phyloP scores from a whole-genome alignment of 2,797 vertebrate species.

The Chiroxiphia lanceolata region DNA sequence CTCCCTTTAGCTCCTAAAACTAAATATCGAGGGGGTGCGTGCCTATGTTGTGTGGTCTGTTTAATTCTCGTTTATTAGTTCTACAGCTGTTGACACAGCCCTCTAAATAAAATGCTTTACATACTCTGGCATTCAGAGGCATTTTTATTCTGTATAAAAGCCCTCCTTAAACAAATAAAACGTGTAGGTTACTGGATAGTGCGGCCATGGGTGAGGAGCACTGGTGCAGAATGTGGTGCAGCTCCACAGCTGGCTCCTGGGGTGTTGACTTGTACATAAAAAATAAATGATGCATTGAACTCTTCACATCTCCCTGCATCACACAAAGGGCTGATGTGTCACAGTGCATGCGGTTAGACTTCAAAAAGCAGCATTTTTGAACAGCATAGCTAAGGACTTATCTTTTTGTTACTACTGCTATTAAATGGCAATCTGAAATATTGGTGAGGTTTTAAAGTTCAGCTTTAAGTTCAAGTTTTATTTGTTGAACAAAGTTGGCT shows the following conservation, averaged over 20 bases:
- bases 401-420: not conserved
- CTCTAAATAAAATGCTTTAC: not conserved
- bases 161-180: not conserved
- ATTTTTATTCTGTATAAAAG: not conserved
- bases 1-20: not conserved
- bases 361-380: not conserved
- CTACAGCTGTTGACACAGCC: not conserved
- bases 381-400: not conserved
- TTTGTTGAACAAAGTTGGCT: not conserved
- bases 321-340: not conserved
- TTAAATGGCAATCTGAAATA: not conserved
- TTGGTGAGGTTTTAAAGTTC: not conserved
- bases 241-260: not conserved
- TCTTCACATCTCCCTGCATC: too few relatives aligned
- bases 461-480: not conserved
- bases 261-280: not conserved
- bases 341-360: not conserved
- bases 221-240: not conserved
- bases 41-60: not conserved
- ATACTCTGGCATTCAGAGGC: not conserved
- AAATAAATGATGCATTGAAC: fast-evolving
- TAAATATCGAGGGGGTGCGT: fast-evolving
- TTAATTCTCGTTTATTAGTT: not conserved
- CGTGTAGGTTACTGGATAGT: not conserved
- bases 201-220: fast-evolving